Evolutionary conservation across 2,113 vertebrate genomes (phyloP).

Genomic region (Oreotragus oreotragus): DNA sequence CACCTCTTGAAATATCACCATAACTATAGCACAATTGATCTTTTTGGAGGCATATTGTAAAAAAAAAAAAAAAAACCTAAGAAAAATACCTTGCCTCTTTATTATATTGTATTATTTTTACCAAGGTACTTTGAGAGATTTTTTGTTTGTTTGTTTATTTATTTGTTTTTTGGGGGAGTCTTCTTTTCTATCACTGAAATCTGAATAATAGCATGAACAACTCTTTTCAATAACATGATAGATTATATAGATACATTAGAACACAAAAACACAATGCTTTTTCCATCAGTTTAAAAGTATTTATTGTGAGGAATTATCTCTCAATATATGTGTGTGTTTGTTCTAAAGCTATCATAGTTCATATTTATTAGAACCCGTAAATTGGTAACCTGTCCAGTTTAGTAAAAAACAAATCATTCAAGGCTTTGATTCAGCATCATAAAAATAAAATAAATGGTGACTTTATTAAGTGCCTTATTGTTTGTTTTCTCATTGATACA

Average conservation of each 20-base stretch:
- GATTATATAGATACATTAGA: not conserved
- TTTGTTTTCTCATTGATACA: not conserved
- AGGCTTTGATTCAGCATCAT: not conserved
- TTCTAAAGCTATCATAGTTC: not conserved
- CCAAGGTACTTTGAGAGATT: not conserved
- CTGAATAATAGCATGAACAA: not conserved
- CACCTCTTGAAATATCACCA: not conserved
- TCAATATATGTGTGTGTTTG: not conserved
- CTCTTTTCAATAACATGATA: not conserved
- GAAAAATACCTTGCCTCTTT: not conserved
- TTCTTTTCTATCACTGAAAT: not conserved
- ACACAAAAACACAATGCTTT: not conserved
- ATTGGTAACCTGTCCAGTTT: not conserved
- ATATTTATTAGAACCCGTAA: not conserved
- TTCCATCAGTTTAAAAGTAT: not conserved
- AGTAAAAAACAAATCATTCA: not conserved
- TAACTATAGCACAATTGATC: not conserved
- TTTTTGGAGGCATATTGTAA: not conserved
- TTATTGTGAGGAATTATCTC: not conserved
- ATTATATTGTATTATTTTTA: not conserved
- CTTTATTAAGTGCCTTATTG: not conserved
- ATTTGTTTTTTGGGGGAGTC: rapidly evolving
- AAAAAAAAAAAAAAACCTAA: not conserved
- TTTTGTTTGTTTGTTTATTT: not conserved
- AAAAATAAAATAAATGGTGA: not conserved